A percentile compares a stretch with the other conserved stretches of the same genome.
phyloP scores from a whole-genome alignment of 1,140 invertebrate species.

The Calosoma granatense region DNA sequence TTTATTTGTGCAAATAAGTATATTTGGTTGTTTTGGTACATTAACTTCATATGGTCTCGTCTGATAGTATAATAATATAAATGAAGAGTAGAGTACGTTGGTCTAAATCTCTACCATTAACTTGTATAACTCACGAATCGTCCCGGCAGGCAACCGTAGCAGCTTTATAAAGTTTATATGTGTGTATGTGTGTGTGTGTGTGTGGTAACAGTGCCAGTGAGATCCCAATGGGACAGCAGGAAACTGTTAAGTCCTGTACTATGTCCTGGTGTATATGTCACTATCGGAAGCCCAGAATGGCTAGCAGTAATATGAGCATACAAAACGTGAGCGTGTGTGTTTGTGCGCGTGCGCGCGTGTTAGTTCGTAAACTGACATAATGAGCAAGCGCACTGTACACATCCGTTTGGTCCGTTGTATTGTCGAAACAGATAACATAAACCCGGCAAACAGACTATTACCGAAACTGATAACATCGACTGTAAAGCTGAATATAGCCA shows the following conservation, averaged over 20 bases:
- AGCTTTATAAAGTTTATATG: not conserved
- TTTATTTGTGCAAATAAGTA: too few species aligned
- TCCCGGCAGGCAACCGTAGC: too few species aligned
- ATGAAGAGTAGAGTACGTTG: not conserved
- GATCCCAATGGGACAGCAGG: not conserved
- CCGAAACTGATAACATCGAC: not conserved
- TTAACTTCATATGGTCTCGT: too few species aligned
- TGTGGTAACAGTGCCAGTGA: not conserved
- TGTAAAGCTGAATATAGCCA: too few species aligned
- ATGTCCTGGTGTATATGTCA: too few species aligned
- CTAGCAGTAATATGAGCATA: not conserved
- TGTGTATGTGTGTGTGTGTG: not conserved
- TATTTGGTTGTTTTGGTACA: too few species aligned
- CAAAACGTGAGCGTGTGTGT: not conserved
- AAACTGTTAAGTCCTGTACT: not conserved
- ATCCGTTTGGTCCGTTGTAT: not conserved
- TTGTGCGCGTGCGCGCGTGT: too few species aligned
- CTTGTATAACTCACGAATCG: conserved; percentile 1
- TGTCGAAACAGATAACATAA: conserved; percentile 4
- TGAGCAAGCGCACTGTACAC: not conserved
- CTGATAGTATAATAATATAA: conserved; percentile 2
- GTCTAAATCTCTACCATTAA: conserved; percentile 1
- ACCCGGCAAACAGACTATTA: not conserved
- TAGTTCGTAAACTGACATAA: not conserved
- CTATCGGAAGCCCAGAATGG: not conserved